Conservation (phyloP, 2,113 vertebrate genomes). For the Archilochus colubris region DNA sequence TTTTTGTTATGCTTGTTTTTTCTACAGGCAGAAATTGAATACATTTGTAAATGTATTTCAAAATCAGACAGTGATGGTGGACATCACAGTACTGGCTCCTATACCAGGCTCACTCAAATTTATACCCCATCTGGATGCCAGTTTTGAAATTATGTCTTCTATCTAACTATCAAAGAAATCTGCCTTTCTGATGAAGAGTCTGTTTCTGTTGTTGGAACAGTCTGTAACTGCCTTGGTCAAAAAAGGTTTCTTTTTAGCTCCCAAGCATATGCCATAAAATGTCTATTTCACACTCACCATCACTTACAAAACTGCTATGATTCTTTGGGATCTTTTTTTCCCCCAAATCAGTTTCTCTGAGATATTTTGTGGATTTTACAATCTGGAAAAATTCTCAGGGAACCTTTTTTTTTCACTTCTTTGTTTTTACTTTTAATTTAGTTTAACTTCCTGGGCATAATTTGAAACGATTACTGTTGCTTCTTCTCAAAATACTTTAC, state of each 20-base stretch:
- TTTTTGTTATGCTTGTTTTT: not conserved
- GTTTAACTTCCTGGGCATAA: not conserved
- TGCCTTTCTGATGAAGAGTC: not conserved
- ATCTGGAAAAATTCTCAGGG: not conserved
- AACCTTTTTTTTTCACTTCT: accelerated
- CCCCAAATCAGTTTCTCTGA: not conserved
- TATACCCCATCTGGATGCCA: not conserved
- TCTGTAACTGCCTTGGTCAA: not conserved
- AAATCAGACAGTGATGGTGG: not conserved
- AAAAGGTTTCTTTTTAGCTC: not conserved
- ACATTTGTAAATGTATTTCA: not conserved
- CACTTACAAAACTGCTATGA: not conserved
- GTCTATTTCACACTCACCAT: not conserved
- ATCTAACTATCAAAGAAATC: not conserved
- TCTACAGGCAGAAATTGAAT: not conserved
- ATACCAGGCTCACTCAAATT: not conserved
- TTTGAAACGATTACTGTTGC: not conserved
- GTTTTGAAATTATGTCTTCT: not conserved
- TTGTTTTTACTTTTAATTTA: not conserved
- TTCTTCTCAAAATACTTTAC: not conserved
- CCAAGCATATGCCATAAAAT: not conserved
- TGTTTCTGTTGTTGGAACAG: not conserved
- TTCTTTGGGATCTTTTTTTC: not conserved
- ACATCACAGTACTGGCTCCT: not conserved
- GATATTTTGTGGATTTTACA: not conserved